Evolutionary conservation across 2,797 vertebrate species (phyloP), one percentile per base, ranked within the genome.

Genomic region (Hybognathus amarus): DNA sequence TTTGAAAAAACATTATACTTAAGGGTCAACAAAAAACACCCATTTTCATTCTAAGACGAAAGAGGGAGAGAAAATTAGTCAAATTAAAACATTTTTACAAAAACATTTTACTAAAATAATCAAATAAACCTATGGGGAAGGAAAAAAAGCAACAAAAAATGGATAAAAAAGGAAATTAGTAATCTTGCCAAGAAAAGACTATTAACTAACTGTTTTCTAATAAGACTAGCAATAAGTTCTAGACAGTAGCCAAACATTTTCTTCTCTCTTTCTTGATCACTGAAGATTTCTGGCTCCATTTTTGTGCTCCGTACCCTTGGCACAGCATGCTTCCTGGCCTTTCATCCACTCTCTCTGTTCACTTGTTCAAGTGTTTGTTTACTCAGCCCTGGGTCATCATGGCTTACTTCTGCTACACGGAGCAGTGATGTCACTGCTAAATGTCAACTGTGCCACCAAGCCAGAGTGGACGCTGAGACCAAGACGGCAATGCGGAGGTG

Each of bases 361-460:
- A 74, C 40, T 64, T 30, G 79, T 54, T 66, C 42, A 56, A 61
- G 63, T 63, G 2, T 61, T 76, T 73, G 52, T 76, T 75, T 83
- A 69, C 77, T 63, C 12, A 69, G 77, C 47, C 77, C 77, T 80
- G 33, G 70, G 40, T 77, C 64, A 47, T 38, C 70, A 30, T 70
- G 83, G 36, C 77, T 75, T 50, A 45, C 45, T 77, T 76, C 61
- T 33, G 77, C 56, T 66, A 73, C 69, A 85, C 3, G 7, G 6
- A 68, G 27, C 36, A 56, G 70, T 80, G 63, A 80, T 61, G 70
- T 78, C 54, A 83, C 30, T n/a, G 52, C 64, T 78, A 83, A 77
- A 77, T 83, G 66, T 78, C 82, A 83, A 70, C 52, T 50, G 52
- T 27, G 20, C 36, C 81, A 77, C 45, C 71, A 59, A 67, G 33